Evolutionary conservation across 1,140 invertebrate genomes (phyloP).

Genomic region (Arion vulgaris): DNA sequence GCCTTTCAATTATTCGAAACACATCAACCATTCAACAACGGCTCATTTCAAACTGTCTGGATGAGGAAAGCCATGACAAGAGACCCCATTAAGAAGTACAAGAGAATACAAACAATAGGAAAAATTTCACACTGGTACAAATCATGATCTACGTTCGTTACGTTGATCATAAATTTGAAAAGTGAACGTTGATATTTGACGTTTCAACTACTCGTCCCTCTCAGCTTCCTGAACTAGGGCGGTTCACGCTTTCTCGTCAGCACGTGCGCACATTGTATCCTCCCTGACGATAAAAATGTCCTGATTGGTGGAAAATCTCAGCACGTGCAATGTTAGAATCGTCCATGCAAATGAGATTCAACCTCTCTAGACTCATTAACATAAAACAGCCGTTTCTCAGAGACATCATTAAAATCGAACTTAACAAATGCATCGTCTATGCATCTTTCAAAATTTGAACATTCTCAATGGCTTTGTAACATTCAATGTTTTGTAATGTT

Average conservation of each 20-base stretch:
- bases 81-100: not conserved
- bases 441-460: not conserved
- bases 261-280: conserved; percentile 30
- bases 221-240: not conserved
- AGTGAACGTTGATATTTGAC: not conserved
- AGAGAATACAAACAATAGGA: not conserved
- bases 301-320: conserved; percentile 16
- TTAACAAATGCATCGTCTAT: not conserved
- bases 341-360: conserved; percentile 20
- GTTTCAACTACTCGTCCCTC: not conserved
- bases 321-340: conserved; percentile 18
- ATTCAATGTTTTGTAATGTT: not conserved
- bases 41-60: conserved; percentile 2
- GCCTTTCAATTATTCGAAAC: not conserved
- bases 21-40: not conserved
- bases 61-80: not conserved
- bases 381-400: conserved; percentile 1
- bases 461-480: not conserved
- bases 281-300: conserved; percentile 23
- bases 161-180: conserved; percentile 3
- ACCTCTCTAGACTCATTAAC: conserved; percentile 11
- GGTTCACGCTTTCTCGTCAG: conserved; percentile 7
- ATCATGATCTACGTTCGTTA: not conserved
- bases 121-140: not conserved
- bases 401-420: not conserved